Percentiles rank a stretch among this genome's conserved stretches.
phyloP scores from a whole-genome alignment of 2,113 vertebrate genomes.

The Peromyscus polionotus region DNA sequence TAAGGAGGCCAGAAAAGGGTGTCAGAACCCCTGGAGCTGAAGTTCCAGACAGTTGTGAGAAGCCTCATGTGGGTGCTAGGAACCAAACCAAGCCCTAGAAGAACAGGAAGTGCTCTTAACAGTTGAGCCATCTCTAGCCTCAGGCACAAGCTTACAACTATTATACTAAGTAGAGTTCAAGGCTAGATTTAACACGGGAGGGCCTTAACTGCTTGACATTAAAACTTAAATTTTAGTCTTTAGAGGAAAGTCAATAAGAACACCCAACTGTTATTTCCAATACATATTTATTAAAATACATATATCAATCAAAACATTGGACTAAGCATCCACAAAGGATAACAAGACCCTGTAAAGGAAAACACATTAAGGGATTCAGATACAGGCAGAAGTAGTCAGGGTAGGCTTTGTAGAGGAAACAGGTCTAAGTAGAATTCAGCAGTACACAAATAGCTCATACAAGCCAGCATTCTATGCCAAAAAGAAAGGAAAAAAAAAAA shows the following conservation, averaged over 20 bases:
- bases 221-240: slow-evolving; percentile 56
- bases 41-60: neutral
- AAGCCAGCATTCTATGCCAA: neutral
- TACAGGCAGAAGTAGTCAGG: neutral
- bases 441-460: neutral
- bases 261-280: slow-evolving; percentile 30
- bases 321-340: slow-evolving; percentile 23
- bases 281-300: slow-evolving; percentile 59
- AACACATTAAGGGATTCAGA: neutral
- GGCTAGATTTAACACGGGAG: slow-evolving; percentile 22
- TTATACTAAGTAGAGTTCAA: slow-evolving; percentile 2
- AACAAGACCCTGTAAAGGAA: neutral
- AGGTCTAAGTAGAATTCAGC: neutral
- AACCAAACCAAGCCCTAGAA: neutral
- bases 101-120: neutral
- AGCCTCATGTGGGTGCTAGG: neutral
- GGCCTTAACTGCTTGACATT: neutral
- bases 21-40: neutral
- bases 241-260: slow-evolving; percentile 21
- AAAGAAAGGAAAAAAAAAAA: neutral
- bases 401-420: neutral
- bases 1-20: neutral
- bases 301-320: slow-evolving; percentile 42
- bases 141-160: neutral
- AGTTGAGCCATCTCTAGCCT: neutral